Base-by-base conservation (phyloP, 2,797 vertebrate genomes). In the Malacoraja senta region DNA sequence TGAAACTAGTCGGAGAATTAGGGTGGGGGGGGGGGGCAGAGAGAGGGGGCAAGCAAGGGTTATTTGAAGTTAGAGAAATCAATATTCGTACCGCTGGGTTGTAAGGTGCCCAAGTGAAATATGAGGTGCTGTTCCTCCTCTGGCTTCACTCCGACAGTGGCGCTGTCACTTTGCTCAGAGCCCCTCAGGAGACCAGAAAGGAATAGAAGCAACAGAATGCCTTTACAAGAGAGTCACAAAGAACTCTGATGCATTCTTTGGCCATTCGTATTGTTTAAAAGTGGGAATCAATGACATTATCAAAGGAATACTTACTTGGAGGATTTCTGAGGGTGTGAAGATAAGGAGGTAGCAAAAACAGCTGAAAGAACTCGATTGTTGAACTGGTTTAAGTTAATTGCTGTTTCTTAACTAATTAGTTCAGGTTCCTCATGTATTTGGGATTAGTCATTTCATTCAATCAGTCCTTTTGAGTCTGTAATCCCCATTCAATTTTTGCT, bases 321-420 rank as follows among this genome's bases (percentile, higher is more conserved):
- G 29, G n/a, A 65, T 32, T n/a, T 32, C 80, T 29, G 80, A 26
- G 80, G 26, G 9, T 58, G 44, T 83, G 80, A 72, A 72, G 17
- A 72, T 72, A 72, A 72, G 71, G 19, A 65, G 84, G 58, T 17
- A n/a, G 84, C n/a, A 63, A 13, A 78, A 10, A 13, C 24, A 65
- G 15, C n/a, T 65, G 15, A 32, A 65, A 88, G 24, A 29, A 61
- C n/a, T 32, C 4, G 77, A 29, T 84, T 58, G 61, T 63, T 32
- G 15, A 65, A 32, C 32, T 19, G 61, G n/a, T 61, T 8, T 8
- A 26, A 61, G 44, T 61, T 84, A 84, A 61, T 84, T 84, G 81
- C 44, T 58, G 53, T 83, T 26, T 83, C 53, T 83, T 53, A 44
- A 44, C 79, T 83, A 83, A 83, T 83, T 83, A 58, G 80, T 84